Base-by-base conservation (phyloP, 2,888 invertebrate species). In the Hypselothyrea guttata region DNA sequence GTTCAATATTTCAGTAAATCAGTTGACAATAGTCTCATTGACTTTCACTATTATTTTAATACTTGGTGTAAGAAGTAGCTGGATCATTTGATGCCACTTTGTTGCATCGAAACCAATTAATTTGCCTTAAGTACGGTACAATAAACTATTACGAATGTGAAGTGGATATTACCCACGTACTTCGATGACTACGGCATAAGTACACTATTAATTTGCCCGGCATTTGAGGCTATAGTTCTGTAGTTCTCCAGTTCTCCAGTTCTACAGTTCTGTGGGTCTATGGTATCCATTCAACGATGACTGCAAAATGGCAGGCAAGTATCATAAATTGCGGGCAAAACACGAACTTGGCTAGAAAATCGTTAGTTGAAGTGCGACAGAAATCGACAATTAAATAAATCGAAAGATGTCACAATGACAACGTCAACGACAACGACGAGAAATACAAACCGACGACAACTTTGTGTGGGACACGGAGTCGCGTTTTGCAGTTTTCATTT, bases 311-410 rank as follows among this genome's bases (percentile, higher is more conserved):
- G 45, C 76, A 57, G 66, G 66, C 68, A 41, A 82, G 63, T 56
- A 68, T 54, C 63, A 83, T 83, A 78, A 79, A 83, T 75, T 64
- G 51, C 34, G 45, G 30, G 33, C 62, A 40, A 60, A 78, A 57
- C 64, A 56, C 62, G 59, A 66, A 69, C 62, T 71, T 75, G 61
- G 49, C 63, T 79, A 75, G 84, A 68, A 75, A 78, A 72, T 72
- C 65, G 77, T 79, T 83, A 72, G 70, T 59, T 63, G 54, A 83
- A 83, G 71, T 76, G 81, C 82, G 82, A 74, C 76, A 71, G 55
- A 71, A 82, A 77, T 77, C 49, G 64, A 42, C 71, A 84, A 77
- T 84, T 84, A 76, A 77, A 81, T 79, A 81, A 76, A 84, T 84
- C 77, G 77, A 79, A 48, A 73, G 77, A 75, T 79, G 83, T 68